Evolutionary conservation across 2,113 vertebrate genomes (phyloP).

Genomic region (Scatophagus argus): DNA sequence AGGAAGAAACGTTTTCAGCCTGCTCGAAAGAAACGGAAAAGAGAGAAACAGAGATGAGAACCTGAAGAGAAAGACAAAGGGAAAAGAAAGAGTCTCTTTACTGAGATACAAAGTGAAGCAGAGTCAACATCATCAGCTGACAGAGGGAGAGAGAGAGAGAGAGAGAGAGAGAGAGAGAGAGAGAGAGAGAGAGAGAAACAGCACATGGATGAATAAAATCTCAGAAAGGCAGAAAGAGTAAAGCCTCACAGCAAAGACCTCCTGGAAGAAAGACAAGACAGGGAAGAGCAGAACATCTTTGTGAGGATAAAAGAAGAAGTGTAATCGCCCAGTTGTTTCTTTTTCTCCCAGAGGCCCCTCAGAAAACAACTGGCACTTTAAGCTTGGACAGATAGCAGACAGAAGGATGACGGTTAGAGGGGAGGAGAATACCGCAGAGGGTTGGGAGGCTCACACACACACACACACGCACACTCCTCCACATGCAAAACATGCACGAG

Average conservation of each 20-base stretch:
- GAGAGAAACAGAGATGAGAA: constrained; percentile 11
- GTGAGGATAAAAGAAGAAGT: constrained; percentile 72
- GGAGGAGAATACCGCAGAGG: constrained; percentile 65
- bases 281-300: constrained; percentile 67
- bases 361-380: constrained; percentile 78
- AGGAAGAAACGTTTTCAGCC: constrained; percentile 36
- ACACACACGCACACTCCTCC: not conserved
- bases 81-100: constrained; percentile 21
- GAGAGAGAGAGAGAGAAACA: not conserved
- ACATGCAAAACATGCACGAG: constrained; percentile 3
- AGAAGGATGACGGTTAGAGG: constrained; percentile 72
- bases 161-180: constrained; percentile 27
- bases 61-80: not conserved
- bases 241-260: constrained; percentile 69
- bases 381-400: constrained; percentile 79
- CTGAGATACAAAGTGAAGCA: constrained; percentile 37
- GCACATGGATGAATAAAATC: constrained; percentile 64
- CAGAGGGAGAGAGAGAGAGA: constrained; percentile 21
- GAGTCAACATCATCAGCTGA: constrained; percentile 59
- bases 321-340: constrained; percentile 79
- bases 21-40: constrained; percentile 33
- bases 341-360: constrained; percentile 69
- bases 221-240: constrained; percentile 57
- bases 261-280: constrained; percentile 68
- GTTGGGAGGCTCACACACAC: constrained; percentile 33